Evolutionary conservation across 2,888 invertebrate genomes (phyloP), one percentile per base, ranked within the genome.

Genomic region (Drosophila suboccidentalis): DNA sequence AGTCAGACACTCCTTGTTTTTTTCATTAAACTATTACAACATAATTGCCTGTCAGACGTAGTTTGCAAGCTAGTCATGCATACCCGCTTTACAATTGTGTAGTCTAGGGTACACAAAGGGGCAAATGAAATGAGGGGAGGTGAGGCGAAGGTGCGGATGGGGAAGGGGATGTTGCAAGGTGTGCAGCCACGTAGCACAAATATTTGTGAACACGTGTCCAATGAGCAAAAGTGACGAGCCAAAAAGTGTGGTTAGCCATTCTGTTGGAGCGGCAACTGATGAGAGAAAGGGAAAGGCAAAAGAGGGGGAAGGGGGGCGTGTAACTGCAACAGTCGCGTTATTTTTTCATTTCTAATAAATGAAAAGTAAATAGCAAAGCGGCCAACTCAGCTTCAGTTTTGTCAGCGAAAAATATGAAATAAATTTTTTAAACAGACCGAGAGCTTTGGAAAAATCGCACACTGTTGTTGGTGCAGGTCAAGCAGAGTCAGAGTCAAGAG

Each of bases 121-220:
- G 59, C 47, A 69, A 58, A 50, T 65, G 63, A 46, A 53, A 29
- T 8, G 29, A 17, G 58, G 29, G 15, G 17, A 26, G n/a, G 54
- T 17, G 29, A 3, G 32, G 5, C 11, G 50, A 11, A 10, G 49
- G 4, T 22, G 17, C 2, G 6, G 50, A 13, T 3, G 49, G 55
- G 29, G 51, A 6, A 1, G 60, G 41, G 19, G 17, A 39, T 38
- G 55, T 36, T 51, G 63, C 29, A 62, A 78, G 87, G 87, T 82
- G 87, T 89, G 71, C 76, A 71, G 65, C 84, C 84, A 84, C 84
- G 84, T 87, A 82, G 82, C 87, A 85, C 84, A 84, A 84, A 84
- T 84, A 84, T 84, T 84, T 84, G 84, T 84, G 80, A 73, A 87
- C 89, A 89, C 85, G 82, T 87, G 87, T 83, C 79, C 89, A 80